A percentile compares a stretch with the other conserved stretches of the same genome.
These are phyloP conservation scores for Meriones psammophilus DNA, from an alignment of 2,797 vertebrate genomes.

Conservation along the genomic window DNA sequence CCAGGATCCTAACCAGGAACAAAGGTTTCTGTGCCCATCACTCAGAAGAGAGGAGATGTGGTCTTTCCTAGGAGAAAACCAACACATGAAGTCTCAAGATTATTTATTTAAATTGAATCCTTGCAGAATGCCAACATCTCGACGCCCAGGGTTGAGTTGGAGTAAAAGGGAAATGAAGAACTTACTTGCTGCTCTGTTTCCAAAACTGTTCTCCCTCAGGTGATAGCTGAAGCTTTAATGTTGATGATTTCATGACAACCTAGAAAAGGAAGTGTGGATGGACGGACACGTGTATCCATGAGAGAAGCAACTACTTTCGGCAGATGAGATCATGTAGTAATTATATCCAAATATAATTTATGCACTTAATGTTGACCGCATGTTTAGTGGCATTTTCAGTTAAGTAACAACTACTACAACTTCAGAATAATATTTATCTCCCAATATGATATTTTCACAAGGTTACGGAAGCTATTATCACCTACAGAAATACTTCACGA, in stretches of 20 bases:
- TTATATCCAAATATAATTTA: background rate
- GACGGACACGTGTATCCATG: background rate
- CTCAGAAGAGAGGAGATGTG: background rate
- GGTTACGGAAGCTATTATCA: background rate
- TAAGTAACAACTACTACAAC: slow-evolving; percentile 6
- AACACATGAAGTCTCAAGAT: background rate
- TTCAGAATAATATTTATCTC: background rate
- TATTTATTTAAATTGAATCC: background rate
- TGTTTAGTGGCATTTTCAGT: background rate
- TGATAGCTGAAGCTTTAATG: background rate
- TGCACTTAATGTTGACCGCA: slow-evolving; percentile 8
- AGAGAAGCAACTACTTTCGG: background rate
- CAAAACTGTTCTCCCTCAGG: background rate
- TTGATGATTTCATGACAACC: background rate
- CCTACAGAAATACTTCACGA: slow-evolving; percentile 37
- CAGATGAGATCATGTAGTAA: slow-evolving; percentile 17
- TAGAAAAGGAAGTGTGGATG: background rate
- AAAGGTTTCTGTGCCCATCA: background rate
- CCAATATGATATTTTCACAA: background rate
- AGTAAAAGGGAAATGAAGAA: background rate
- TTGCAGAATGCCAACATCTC: background rate
- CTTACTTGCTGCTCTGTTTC: slow-evolving; percentile 25
- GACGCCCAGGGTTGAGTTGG: background rate
- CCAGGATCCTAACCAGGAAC: background rate
- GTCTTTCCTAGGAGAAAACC: background rate